Evolutionary conservation across 2,888 invertebrate genomes (phyloP), one percentile per base, ranked within the genome.

Genomic region (Tetropium fuscum): DNA sequence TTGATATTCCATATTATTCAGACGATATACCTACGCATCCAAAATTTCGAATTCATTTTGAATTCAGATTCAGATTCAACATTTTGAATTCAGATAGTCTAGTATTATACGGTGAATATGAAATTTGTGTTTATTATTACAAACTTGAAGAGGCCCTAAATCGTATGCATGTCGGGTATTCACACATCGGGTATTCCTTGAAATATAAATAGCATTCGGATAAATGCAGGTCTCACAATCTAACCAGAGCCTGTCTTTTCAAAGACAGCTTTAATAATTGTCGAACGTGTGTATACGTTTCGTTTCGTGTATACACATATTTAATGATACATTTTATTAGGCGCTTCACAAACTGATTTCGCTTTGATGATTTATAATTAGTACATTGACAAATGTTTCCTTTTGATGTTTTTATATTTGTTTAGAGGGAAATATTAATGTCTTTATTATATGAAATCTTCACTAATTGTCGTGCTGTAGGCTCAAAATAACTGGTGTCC

Each of bases 291-390:
- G 44, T 45, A 54, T 25, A 45, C 36, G n/a, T n/a, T n/a, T n/a
- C n/a, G n/a, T n/a, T 43, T 32, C 22, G 22, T n/a, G 13, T 36
- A 53, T 27, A 40, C 47, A 40, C 56, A 44, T 62, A 25, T 66
- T 63, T 66, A 63, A 66, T 60, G 62, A 62, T 57, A 55, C 36
- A 48, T 66, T 66, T 66, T 66, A 66, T 66, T 66, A 58, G 61
- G 47, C 55, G 43, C 47, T 32, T 53, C 34, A 36, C 18, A 11
- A 7, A 22, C 25, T 22, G 15, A 51, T 51, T 53, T 53, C 51
- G 57, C 66, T 66, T 66, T 66, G 66, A 64, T 64, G 59, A 61
- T 60, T 66, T 66, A 66, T 64, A 66, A 64, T 66, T 66, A 66
- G 66, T 60, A 54, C 60, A 62, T 61, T 64, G 64, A 66, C 66